Percentiles rank a stretch among this genome's conserved stretches.
Conservation (phyloP, 2,113 vertebrate genomes). For the Barbus barbus region DNA sequence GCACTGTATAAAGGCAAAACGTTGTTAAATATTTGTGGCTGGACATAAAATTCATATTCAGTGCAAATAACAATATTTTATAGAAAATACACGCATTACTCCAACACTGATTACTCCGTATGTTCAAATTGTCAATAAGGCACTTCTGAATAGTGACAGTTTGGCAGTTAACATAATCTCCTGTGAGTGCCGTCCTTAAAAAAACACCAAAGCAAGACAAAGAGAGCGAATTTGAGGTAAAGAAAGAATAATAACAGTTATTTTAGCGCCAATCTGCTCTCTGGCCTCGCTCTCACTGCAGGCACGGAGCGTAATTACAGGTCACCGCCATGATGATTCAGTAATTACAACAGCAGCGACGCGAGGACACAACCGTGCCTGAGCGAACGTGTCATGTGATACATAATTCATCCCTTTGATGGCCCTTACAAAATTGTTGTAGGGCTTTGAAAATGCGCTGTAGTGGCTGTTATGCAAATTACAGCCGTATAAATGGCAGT, state of each 20-base stretch:
- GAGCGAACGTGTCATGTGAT: neutral
- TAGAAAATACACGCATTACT: neutral
- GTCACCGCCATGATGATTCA: conserved; percentile 70
- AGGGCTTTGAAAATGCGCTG: neutral
- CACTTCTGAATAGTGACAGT: neutral
- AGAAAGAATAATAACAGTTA: conserved; percentile 75
- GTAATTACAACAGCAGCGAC: conserved; percentile 70
- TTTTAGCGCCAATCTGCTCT: conserved; percentile 60
- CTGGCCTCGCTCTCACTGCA: conserved; percentile 64
- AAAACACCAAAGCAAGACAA: neutral
- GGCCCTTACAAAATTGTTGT: conserved; percentile 4
- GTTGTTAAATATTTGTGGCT: neutral
- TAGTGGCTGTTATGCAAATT: neutral
- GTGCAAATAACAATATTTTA: neutral
- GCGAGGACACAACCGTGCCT: neutral
- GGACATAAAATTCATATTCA: neutral
- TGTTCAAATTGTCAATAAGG: neutral
- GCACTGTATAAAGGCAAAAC: neutral
- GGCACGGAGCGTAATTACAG: conserved; percentile 74
- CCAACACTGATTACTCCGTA: neutral
- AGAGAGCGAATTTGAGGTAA: neutral
- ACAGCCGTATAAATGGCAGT: neutral
- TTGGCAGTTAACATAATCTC: neutral
- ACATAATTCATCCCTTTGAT: conserved; percentile 16
- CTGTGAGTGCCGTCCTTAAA: neutral